Evolutionary conservation across 2,113 vertebrate genomes (phyloP).

Genomic region (Galeopterus variegatus): DNA sequence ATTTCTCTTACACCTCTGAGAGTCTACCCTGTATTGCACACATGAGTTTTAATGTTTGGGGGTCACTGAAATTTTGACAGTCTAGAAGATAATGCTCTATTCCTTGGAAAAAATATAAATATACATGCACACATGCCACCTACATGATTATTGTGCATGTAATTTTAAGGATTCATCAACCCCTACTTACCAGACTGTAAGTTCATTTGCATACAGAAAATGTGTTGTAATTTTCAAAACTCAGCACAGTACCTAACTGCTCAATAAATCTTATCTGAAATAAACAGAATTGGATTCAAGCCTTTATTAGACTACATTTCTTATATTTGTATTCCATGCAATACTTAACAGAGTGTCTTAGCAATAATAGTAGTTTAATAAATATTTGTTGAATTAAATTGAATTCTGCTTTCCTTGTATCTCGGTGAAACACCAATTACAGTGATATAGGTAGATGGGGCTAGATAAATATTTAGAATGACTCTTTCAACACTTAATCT

Average conservation of each 20-base stretch:
- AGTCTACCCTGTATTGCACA: neutral
- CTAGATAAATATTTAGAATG: constrained; percentile 84
- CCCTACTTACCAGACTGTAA: neutral
- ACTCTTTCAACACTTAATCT: constrained; percentile 79
- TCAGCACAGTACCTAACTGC: neutral
- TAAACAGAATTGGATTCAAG: constrained; percentile 13
- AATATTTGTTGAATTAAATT: constrained; percentile 85
- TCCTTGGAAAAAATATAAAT: neutral
- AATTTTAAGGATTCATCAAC: constrained; percentile 40
- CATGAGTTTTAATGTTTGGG: neutral
- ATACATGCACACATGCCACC: fast-evolving
- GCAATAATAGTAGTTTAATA: constrained; percentile 77
- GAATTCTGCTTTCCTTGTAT: constrained; percentile 76
- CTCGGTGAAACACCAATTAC: constrained; percentile 77
- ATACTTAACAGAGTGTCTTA: constrained; percentile 44
- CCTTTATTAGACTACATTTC: neutral
- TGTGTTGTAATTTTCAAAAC: neutral
- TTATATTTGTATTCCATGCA: constrained; percentile 71
- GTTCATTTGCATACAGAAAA: constrained; percentile 13
- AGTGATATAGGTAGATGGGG: constrained; percentile 70
- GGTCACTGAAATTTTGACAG: neutral
- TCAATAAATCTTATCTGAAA: constrained; percentile 64
- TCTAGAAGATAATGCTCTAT: neutral
- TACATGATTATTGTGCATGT: neutral
- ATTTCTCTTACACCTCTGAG: neutral